phyloP scores from a whole-genome alignment of 2,113 vertebrate species.

The Clarias magur region DNA sequence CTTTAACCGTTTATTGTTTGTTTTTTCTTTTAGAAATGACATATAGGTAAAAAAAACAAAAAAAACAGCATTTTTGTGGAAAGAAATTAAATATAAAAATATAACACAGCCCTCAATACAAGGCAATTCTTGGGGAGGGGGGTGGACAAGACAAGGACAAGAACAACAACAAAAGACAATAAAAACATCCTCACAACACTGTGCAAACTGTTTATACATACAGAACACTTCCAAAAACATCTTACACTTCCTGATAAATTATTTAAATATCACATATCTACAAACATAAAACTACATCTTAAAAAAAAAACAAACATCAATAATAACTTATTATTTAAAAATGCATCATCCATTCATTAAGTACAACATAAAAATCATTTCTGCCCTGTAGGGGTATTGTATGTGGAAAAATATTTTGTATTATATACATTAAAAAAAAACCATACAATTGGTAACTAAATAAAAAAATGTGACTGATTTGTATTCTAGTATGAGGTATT shows the following conservation, averaged over 20 bases:
- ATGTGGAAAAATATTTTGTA: constrained; percentile 75
- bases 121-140: constrained; percentile 56
- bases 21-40: constrained; percentile 70
- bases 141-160: constrained; percentile 53
- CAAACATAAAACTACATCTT: constrained; percentile 88
- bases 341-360: constrained; percentile 82
- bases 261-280: constrained; percentile 99
- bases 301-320: constrained; percentile 73
- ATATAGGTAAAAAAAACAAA: constrained; percentile 54
- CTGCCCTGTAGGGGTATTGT: constrained; percentile 76
- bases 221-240: constrained; percentile 89
- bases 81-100: constrained; percentile 88
- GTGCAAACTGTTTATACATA: constrained; percentile 99
- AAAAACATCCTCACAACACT: constrained; percentile 87
- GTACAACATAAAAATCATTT: constrained; percentile 79
- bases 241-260: constrained; percentile 97
- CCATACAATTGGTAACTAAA: constrained; percentile 77
- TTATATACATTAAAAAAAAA: constrained; percentile 86
- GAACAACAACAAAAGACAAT: constrained; percentile 63
- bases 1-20: constrained; percentile 72
- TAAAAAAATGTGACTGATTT: constrained; percentile 75
- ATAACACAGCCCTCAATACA: constrained; percentile 82
- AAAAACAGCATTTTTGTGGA: constrained; percentile 69
- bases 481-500: constrained; percentile 94
- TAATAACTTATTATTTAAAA: constrained; percentile 97